Conservation (phyloP, 2,797 vertebrate species). For the Microctenopoma stevenorrisi region DNA sequence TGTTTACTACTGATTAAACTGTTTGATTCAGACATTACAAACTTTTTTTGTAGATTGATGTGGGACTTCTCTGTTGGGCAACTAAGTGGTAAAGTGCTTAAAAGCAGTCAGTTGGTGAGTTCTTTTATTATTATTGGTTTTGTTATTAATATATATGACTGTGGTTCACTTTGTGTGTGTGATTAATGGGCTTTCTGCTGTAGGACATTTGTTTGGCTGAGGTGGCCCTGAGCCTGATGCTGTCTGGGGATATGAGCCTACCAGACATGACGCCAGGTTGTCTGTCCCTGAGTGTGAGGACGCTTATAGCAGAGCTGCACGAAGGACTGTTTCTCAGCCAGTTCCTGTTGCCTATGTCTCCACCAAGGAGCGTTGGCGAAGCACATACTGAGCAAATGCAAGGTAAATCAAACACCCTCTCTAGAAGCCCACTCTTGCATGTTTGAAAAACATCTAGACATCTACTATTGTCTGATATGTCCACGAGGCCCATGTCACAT, state of each 20-base stretch:
- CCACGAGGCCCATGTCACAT: too few relatives aligned
- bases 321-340: conserved; percentile 93
- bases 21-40: not conserved
- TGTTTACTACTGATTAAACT: not conserved
- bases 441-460: too few relatives aligned
- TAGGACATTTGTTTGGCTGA: conserved; percentile 94
- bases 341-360: conserved; percentile 73
- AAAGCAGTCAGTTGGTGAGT: conserved; percentile 93
- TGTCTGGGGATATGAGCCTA: conserved; percentile 88
- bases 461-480: too few relatives aligned
- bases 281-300: conserved; percentile 83
- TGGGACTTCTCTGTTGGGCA: conserved; percentile 91
- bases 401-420: not conserved
- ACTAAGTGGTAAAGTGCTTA: conserved; percentile 95
- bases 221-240: conserved; percentile 88
- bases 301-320: conserved; percentile 92
- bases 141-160: not conserved
- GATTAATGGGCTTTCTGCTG: conserved; percentile 46
- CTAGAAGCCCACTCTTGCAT: too few relatives aligned
- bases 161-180: not conserved
- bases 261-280: conserved; percentile 83
- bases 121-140: not conserved
- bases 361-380: conserved; percentile 24
- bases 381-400: conserved; percentile 45
- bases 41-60: conserved; percentile 76